phyloP scores from a whole-genome alignment of 2,797 vertebrate species.

The Erpetoichthys calabaricus region DNA sequence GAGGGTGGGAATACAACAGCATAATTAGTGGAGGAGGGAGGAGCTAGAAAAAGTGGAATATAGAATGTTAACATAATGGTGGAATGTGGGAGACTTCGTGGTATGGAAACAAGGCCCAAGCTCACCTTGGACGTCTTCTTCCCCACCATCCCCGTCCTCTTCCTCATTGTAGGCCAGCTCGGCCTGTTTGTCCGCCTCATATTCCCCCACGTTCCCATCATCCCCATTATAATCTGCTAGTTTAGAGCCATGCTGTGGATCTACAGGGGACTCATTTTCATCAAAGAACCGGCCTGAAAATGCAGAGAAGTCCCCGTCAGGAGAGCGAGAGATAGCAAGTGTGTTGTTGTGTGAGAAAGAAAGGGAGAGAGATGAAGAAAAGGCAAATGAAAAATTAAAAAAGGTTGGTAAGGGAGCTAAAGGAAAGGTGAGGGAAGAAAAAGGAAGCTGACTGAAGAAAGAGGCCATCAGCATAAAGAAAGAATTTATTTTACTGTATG shows the following conservation, averaged over 20 bases:
- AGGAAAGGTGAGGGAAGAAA: conserved; percentile 12
- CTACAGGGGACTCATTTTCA: conserved; percentile 98
- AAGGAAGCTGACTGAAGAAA: neutral
- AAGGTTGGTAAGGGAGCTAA: neutral
- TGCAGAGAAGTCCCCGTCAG: conserved; percentile 54
- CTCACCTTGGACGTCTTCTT: conserved; percentile 99
- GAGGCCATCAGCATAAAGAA: conserved; percentile 9
- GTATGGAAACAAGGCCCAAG: conserved; percentile 54
- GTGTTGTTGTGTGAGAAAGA: conserved; percentile 21
- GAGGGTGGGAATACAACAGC: neutral
- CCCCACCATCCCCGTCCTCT: conserved; percentile 99
- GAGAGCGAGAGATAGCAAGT: conserved; percentile 20
- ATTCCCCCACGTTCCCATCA: conserved; percentile 99
- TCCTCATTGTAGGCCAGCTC: conserved; percentile 99
- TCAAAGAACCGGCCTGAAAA: conserved; percentile 99
- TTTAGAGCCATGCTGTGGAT: conserved; percentile 97
- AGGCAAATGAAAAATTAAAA: too few relatives aligned
- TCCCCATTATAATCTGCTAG: conserved; percentile 99
- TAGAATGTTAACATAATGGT: conserved; percentile 20
- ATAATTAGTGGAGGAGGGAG: neutral
- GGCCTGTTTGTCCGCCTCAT: conserved; percentile 99
- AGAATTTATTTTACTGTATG: neutral
- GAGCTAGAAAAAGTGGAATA: too few relatives aligned
- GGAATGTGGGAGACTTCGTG: conserved; percentile 26
- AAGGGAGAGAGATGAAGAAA: conserved; percentile 14